These are phyloP conservation scores for Erannis defoliaria DNA, from an alignment of 2,888 invertebrate genomes.

Conservation along the genomic window DNA sequence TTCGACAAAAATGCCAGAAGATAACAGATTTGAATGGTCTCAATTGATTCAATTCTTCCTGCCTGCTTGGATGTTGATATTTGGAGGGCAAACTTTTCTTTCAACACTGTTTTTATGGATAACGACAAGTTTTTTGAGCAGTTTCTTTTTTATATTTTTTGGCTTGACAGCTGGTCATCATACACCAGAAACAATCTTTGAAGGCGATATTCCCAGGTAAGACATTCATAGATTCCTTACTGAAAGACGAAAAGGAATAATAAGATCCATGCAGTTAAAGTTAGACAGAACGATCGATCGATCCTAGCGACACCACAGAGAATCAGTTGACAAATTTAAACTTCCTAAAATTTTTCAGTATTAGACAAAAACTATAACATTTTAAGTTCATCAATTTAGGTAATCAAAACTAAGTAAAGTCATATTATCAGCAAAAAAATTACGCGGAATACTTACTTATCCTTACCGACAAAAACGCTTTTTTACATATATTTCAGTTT, in stretches of 20 bases:
- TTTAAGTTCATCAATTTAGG: too few relatives aligned
- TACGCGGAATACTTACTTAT: too few relatives aligned
- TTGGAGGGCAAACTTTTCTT: constrained; percentile 42
- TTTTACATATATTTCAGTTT: too few relatives aligned
- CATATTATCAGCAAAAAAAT: too few relatives aligned
- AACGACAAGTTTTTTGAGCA: constrained; percentile 63
- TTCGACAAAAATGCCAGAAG: background rate
- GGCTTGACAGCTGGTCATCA: constrained; percentile 93
- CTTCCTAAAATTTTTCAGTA: too few relatives aligned
- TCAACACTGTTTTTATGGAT: background rate
- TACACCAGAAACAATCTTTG: constrained; percentile 92
- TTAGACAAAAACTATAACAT: too few relatives aligned
- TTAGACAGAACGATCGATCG: too few relatives aligned
- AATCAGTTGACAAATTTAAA: too few relatives aligned
- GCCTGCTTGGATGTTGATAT: constrained; percentile 83
- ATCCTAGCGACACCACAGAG: too few relatives aligned
- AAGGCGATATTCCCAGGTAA: constrained; percentile 88
- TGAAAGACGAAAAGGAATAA: background rate
- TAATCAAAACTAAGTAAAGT: too few relatives aligned
- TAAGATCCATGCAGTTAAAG: too few relatives aligned
- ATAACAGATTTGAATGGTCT: background rate
- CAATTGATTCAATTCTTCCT: constrained; percentile 55
- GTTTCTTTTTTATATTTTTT: constrained; percentile 88
- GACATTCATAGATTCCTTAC: background rate
- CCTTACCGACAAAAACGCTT: too few relatives aligned